Evolutionary conservation across 1,140 invertebrate species (phyloP), one percentile per base, ranked within the genome.

Genomic region (Scaptomyza hsui): DNA sequence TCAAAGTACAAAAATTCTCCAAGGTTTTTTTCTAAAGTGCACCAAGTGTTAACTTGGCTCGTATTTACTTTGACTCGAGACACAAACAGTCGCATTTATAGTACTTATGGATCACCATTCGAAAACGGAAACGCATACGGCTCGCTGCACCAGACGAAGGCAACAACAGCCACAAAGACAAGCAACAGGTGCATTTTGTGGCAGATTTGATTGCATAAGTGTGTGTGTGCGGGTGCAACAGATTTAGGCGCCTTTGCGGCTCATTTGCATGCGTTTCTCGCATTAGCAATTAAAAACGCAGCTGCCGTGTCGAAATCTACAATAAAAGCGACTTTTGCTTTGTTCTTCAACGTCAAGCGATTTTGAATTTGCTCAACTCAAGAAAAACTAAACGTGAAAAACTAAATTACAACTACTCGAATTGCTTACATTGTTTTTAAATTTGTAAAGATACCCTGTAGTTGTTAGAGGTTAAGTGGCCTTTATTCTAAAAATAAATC

Each of bases 261-360:
- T 81, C 77, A 85, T 85, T 85, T 85, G 82, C 74, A 85, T 85
- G 72, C 55, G 39, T 78, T 72, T 77, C 53, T 67, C 39, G 72
- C 79, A 83, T 78, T 78, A 65, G 82, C 82, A 82, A 88, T 88
- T 88, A 88, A 88, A 89, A 88, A 78, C 55, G 59, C 63, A 73
- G 64, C 29, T 29, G 56, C 67, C 71, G 75, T 89, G 82, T 78
- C 56, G 71, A 75, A 75, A 89, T 82, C 35, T 35, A 21, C 18
- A 59, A 37, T 39, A 32, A 35, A 24, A 42, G 24, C n/a, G 32
- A 12, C 3, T 32, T 32, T 32, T n/a, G 29, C 10, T 86, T 88
- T 86, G 82, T 86, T 86, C 81, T 86, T 18, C 29, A 42, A 42
- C 35, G 5, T 41, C 62, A 44, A 42, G 44, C 55, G 44, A 12